Evolutionary conservation across 2,113 vertebrate species (phyloP).

Genomic region (Anoplopoma fimbria): DNA sequence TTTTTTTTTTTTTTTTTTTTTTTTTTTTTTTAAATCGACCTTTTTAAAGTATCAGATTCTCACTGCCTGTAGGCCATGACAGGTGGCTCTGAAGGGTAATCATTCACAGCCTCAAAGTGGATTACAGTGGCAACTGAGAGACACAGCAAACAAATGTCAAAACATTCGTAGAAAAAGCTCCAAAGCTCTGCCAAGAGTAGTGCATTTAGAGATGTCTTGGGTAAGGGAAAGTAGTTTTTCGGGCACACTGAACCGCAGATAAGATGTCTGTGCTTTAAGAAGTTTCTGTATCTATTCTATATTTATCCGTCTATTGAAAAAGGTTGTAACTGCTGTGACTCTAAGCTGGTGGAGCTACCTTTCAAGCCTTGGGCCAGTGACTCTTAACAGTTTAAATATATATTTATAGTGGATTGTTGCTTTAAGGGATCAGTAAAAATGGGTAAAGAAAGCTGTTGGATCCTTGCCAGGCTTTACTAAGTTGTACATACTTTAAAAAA

Average conservation of each 20-base stretch:
- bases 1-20: too few species aligned
- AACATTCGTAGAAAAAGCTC: background rate
- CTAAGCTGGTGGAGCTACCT: background rate
- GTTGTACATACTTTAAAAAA: too few species aligned
- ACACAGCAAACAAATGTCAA: background rate
- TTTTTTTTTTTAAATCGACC: too few species aligned
- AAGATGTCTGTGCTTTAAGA: background rate
- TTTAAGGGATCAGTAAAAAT: background rate
- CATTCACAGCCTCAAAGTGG: background rate
- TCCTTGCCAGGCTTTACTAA: background rate
- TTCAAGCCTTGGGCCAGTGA: background rate
- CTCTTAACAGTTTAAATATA: background rate
- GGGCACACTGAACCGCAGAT: background rate
- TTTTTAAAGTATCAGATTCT: background rate
- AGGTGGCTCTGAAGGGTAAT: background rate
- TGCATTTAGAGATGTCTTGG: background rate
- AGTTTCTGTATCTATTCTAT: background rate
- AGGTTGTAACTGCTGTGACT: background rate
- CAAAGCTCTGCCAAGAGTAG: background rate
- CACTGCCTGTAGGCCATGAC: background rate
- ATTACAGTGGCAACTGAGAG: background rate
- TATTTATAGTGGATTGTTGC: background rate
- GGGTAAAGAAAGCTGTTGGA: background rate
- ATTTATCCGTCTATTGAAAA: background rate
- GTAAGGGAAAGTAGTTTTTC: background rate